phyloP scores from a whole-genome alignment of 2,113 vertebrate genomes.

The Geothlypis trichas region DNA sequence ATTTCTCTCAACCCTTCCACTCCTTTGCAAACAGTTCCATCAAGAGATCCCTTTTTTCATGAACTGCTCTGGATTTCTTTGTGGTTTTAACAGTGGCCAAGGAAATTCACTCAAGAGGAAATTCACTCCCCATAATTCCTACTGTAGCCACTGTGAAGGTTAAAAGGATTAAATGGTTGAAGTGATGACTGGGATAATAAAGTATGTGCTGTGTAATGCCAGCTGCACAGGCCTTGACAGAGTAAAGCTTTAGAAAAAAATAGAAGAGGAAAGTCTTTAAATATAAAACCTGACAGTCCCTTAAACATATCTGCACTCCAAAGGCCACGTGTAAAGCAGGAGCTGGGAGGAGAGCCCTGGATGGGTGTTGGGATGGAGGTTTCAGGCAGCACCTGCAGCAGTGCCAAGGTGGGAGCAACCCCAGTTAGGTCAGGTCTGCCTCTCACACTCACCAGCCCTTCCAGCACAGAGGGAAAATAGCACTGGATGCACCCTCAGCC shows the following conservation, averaged over 20 bases:
- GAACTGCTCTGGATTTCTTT: not conserved
- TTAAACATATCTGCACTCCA: not conserved
- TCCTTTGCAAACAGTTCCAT: not conserved
- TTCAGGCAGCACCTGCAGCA: not conserved
- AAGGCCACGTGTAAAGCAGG: not conserved
- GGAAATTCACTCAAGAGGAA: not conserved
- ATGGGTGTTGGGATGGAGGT: not conserved
- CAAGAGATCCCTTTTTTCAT: not conserved
- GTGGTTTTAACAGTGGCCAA: not conserved
- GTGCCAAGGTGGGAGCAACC: not conserved
- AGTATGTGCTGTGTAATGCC: not conserved
- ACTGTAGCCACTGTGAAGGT: not conserved
- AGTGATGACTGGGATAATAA: not conserved
- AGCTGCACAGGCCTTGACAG: not conserved
- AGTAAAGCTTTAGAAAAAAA: not conserved
- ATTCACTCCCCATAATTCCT: not conserved
- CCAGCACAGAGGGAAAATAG: not conserved
- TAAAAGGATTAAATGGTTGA: not conserved
- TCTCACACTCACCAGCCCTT: not conserved
- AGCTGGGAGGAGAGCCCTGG: not conserved
- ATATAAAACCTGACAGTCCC: not conserved
- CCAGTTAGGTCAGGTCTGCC: rapidly evolving
- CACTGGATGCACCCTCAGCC: rapidly evolving
- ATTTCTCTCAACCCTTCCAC: not conserved
- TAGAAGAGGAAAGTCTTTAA: not conserved